Percentiles rank a stretch among this genome's conserved stretches.
These are phyloP conservation scores for Polymixis flavicincta DNA, from an alignment of 2,888 invertebrate genomes.

Conservation along the genomic window DNA sequence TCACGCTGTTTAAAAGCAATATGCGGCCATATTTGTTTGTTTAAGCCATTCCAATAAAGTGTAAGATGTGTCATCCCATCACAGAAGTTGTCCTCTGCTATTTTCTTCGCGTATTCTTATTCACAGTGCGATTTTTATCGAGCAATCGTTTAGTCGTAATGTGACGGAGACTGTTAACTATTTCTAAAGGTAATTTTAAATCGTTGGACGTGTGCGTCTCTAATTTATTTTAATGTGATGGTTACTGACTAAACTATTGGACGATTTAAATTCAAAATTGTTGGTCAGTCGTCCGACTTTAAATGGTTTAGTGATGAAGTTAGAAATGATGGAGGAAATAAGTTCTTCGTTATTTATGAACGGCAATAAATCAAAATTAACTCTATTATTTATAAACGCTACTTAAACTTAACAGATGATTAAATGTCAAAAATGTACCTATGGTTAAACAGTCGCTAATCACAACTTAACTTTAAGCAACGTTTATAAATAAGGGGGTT, in stretches of 20 bases:
- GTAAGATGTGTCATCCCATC: constrained; percentile 19
- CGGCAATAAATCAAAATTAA: not conserved
- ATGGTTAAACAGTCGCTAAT: no score
- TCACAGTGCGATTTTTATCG: constrained; percentile 44
- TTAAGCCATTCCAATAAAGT: constrained; percentile 35
- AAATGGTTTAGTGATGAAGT: constrained; percentile 5
- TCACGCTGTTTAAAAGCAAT: constrained; percentile 44
- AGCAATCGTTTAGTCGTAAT: constrained; percentile 40
- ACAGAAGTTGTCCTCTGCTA: constrained; percentile 21
- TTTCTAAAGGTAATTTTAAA: constrained; percentile 49
- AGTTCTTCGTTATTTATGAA: not conserved
- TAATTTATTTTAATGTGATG: constrained; percentile 25
- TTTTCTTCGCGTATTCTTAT: constrained; percentile 31
- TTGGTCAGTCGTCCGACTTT: not conserved
- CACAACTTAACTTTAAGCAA: no score
- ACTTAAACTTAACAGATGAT: no score
- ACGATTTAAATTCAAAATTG: constrained; percentile 32
- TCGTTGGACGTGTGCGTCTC: constrained; percentile 16
- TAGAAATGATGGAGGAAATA: not conserved
- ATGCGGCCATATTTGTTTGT: constrained; percentile 31
- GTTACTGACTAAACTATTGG: constrained; percentile 5
- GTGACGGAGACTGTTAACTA: constrained; percentile 17
- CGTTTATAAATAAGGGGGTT: not conserved
- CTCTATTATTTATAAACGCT: no score
- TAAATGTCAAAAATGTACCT: no score